A percentile compares a stretch with the other conserved stretches of the same genome.
These are phyloP conservation scores for Microplitis demolitor DNA, from an alignment of 1,140 invertebrate species.

Conservation along the genomic window DNA sequence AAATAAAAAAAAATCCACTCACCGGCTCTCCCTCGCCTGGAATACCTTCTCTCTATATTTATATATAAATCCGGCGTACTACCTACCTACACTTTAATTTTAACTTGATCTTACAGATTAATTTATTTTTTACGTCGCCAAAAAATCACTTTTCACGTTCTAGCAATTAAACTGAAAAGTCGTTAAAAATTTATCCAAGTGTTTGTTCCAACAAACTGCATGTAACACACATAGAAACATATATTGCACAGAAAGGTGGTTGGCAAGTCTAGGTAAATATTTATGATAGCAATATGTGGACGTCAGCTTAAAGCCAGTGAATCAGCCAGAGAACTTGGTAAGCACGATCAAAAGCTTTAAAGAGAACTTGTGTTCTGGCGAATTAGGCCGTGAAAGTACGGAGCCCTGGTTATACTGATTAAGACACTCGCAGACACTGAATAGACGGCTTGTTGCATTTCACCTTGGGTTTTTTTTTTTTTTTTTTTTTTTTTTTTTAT, in stretches of 20 bases:
- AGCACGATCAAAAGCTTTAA: constrained; percentile 47
- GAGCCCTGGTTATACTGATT: constrained; percentile 43
- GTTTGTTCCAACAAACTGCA: too few relatives aligned
- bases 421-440: constrained; percentile 34
- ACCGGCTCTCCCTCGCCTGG: background rate
- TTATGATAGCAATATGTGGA: constrained; percentile 19
- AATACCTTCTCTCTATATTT: background rate
- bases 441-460: constrained; percentile 45
- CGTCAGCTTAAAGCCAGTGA: background rate
- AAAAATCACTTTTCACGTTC: background rate
- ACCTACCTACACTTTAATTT: too few relatives aligned
- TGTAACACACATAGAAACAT: too few relatives aligned
- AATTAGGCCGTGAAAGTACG: constrained; percentile 51
- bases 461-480: constrained; percentile 7
- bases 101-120: too few relatives aligned
- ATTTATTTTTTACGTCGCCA: too few relatives aligned
- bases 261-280: background rate
- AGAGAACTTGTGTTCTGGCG: constrained; percentile 48
- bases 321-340: constrained; percentile 7
- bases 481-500: background rate
- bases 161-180: constrained; percentile 1
- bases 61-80: background rate
- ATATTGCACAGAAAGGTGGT: too few relatives aligned
- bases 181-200: background rate
- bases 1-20: background rate